Evolutionary conservation across 2,113 vertebrate genomes (phyloP).

Genomic region (Synchiropus splendidus): DNA sequence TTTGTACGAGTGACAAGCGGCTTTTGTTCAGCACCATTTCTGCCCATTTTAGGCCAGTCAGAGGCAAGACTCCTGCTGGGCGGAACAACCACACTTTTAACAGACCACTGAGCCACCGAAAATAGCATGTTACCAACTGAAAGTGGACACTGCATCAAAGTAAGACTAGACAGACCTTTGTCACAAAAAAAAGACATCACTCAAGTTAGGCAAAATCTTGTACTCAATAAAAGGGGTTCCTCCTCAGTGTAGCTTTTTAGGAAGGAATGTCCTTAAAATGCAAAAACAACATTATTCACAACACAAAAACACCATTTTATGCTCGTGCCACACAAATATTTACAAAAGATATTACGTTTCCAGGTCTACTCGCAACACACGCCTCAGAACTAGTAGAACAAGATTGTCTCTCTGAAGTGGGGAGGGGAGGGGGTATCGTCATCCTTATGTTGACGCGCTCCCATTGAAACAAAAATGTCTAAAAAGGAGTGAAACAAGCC

Average conservation of each 20-base stretch:
- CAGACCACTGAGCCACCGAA: slow-evolving; percentile 64
- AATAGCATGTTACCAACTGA: slow-evolving; percentile 63
- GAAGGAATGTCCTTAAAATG: slow-evolving; percentile 11
- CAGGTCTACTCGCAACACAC: slow-evolving; percentile 31
- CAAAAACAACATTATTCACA: slow-evolving; percentile 32
- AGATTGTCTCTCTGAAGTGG: slow-evolving; percentile 50
- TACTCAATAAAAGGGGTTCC: too few relatives aligned
- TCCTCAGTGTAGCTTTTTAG: slow-evolving; percentile 6
- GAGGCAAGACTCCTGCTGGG: slow-evolving; percentile 69
- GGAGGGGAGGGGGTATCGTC: slow-evolving; percentile 36
- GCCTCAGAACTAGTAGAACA: slow-evolving; percentile 47
- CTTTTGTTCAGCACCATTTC: slow-evolving; percentile 68
- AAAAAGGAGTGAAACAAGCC: slow-evolving; percentile 18
- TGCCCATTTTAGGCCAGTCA: slow-evolving; percentile 71
- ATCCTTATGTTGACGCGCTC: slow-evolving; percentile 34
- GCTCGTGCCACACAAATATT: slow-evolving; percentile 25
- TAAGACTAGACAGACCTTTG: slow-evolving; percentile 45
- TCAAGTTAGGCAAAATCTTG: slow-evolving; percentile 30
- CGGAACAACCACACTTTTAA: slow-evolving; percentile 69
- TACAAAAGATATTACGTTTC: slow-evolving; percentile 41
- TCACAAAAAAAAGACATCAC: slow-evolving; percentile 37
- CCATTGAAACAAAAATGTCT: slow-evolving; percentile 34
- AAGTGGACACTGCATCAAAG: slow-evolving; percentile 53
- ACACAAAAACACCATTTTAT: slow-evolving; percentile 22
- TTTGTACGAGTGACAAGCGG: slow-evolving; percentile 68